These are phyloP conservation scores for Gnathonemus longibarbis DNA, from an alignment of 2,113 vertebrate genomes.

Conservation along the genomic window DNA sequence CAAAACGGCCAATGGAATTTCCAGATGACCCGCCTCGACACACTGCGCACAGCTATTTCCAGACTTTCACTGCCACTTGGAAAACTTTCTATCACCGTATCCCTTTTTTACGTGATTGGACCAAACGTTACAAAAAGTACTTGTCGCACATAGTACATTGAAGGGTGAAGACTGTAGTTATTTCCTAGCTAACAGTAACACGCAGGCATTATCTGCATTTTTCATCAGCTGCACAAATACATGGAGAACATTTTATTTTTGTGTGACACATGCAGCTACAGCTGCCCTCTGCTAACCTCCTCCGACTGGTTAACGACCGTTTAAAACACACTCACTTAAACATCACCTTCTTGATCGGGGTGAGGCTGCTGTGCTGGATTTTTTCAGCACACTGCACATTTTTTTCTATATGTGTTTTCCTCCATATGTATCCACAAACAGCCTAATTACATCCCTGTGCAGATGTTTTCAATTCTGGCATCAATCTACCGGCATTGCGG, in stretches of 20 bases:
- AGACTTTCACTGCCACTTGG: not conserved
- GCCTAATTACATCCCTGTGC: slow-evolving; percentile 37
- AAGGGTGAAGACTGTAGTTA: not conserved
- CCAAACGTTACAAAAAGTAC: not conserved
- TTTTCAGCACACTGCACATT: not conserved
- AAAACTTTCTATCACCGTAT: not conserved
- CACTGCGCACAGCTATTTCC: slow-evolving; percentile 16
- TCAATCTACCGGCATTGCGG: slow-evolving; percentile 27
- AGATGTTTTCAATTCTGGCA: slow-evolving; percentile 37
- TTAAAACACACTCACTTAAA: not conserved
- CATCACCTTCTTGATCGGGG: not conserved
- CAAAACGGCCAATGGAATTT: slow-evolving; percentile 12
- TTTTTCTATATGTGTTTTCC: not conserved
- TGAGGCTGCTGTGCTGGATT: not conserved
- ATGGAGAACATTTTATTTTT: no score
- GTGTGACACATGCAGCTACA: not conserved
- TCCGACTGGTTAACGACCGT: not conserved
- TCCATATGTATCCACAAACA: slow-evolving; percentile 25
- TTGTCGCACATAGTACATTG: not conserved
- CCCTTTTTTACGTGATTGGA: not conserved
- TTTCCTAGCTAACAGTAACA: not conserved
- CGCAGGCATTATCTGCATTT: not conserved
- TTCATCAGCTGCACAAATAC: not conserved
- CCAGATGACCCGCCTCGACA: slow-evolving; percentile 23
- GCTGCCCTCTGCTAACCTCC: not conserved